Base-by-base conservation (phyloP, 1,140 invertebrate genomes). In the Bombus confusus region DNA sequence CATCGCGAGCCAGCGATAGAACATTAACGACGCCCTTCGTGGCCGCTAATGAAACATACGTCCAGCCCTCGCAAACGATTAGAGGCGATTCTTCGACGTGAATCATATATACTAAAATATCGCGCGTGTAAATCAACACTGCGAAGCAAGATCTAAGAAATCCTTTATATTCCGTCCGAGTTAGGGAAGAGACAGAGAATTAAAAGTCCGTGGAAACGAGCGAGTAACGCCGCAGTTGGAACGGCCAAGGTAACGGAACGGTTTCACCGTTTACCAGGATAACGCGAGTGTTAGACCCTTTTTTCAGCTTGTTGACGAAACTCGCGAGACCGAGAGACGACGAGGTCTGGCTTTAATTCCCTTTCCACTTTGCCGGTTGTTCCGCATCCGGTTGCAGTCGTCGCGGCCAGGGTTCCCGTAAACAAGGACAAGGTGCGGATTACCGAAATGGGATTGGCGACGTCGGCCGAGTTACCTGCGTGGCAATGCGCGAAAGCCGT, bases 391-490 rank as follows among this genome's bases (percentile, higher is more conserved):
- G 39, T 47, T 39, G 75, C 6, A 10, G 47, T 41, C 34, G 75
- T 43, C 76, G 82, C 37, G 75, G 39, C 37, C 82, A 34, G 75
- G 71, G 68, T 80, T 80, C 77, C 77, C 73, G 84, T 69, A 87
- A 83, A 90, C 88, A 88, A 86, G 85, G 73, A 80, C 64, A 34
- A 73, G 79, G 66, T 76, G 18, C 80, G 92, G 92, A 93, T 93
- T 93, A 92, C 85, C 86, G 87, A 91, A 92, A 93, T 93, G 86
- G 89, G 92, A 93, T 93, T 93, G 91, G 77, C 89, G 77, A 90
- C 88, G 87, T 87, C 72, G 69, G 59, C 73, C 86, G 79, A 88
- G 83, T 85, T 83, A 85, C 74, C 52, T 62, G 41, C 57, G 68
- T 37, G 28, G 79, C 84, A 52, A 80, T 39, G 76, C 71, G 69